A percentile compares a stretch with the other conserved stretches of the same genome.
Conservation (phyloP, 2,797 vertebrate species). For the Crotalus adamanteus region DNA sequence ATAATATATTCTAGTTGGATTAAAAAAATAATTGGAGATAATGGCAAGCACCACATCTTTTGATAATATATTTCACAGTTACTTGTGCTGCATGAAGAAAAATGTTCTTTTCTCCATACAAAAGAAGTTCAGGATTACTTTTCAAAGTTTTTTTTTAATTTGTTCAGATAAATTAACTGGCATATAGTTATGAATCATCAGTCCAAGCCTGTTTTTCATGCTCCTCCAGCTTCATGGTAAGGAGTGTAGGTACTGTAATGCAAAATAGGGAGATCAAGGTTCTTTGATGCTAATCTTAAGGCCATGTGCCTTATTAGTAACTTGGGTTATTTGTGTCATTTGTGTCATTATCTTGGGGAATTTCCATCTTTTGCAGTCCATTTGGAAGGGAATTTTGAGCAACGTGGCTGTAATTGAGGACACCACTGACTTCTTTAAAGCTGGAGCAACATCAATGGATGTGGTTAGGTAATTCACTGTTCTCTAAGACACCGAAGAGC, state of each 20-base stretch:
- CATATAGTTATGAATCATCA: not conserved
- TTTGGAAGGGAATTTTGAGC: conserved; percentile 93
- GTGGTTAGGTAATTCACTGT: conserved; percentile 85
- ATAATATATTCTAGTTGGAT: not conserved
- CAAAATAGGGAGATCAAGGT: not conserved
- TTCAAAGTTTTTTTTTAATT: not conserved
- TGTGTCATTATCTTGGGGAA: not conserved
- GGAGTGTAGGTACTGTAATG: not conserved
- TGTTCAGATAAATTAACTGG: not conserved
- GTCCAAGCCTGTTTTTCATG: not conserved
- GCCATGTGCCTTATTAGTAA: not conserved
- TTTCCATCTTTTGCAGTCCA: conserved; percentile 69
- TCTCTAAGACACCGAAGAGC: not conserved
- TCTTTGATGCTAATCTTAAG: not conserved
- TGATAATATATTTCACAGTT: not conserved
- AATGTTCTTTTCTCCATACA: not conserved
- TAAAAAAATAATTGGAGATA: not conserved
- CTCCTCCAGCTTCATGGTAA: not conserved
- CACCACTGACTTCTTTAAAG: conserved; percentile 96
- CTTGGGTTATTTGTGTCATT: conserved; percentile 4
- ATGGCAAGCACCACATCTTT: not conserved
- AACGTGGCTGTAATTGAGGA: conserved; percentile 83
- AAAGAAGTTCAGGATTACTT: not conserved
- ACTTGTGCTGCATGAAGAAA: not conserved
- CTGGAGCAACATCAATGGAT: conserved; percentile 95